Base-by-base conservation (phyloP, 2,888 invertebrate genomes). In the Chymomyza amoena region DNA sequence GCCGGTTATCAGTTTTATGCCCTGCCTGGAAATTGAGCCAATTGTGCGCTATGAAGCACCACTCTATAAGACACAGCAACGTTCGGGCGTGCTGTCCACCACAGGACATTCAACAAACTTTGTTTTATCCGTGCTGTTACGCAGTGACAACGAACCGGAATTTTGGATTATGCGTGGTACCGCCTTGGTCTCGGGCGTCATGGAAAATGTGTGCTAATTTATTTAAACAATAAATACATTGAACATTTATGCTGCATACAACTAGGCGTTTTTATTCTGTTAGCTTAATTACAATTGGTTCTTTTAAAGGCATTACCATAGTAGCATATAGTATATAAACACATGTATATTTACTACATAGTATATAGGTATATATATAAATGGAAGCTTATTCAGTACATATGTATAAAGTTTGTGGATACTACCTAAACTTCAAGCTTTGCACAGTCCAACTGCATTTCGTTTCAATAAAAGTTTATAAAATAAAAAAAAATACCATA, bases 71-170 rank as follows among this genome's bases (percentile, higher is more conserved):
- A 98, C 98, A 0, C 95, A 96, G 45, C 95, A 96, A 78, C 93
- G 98, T 70, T 96, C 97, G 25, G 98, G 98, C 56, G 94, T 94
- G 0, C 93, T 98, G 15, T 97, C 97, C 7, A 98, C 97, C 0
- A 98, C 97, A 0, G 98, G 98, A 0, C 97, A 97, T 92, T 97
- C 97, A 83, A 98, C 97, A 1, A 98, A 98, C 93, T 98, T 97
- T 90, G 96, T 98, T 45, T 93, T 97, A 57, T 93, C 96, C 0
- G 95, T 97, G 71, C 92, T 96, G 39, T 89, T 98, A 63, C 95
- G 95, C 0, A 93, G 96, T 0, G 89, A 91, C 18, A 92, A 93
- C 76, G 91, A 93, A 0, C 93, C 95, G 59, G 94, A 95, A 78
- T 96, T 95, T 91, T 98, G 98, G 98, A 96, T 97, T 80, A 93